Conservation (phyloP, 1,140 invertebrate genomes). For the Paraescarpia echinospica region DNA sequence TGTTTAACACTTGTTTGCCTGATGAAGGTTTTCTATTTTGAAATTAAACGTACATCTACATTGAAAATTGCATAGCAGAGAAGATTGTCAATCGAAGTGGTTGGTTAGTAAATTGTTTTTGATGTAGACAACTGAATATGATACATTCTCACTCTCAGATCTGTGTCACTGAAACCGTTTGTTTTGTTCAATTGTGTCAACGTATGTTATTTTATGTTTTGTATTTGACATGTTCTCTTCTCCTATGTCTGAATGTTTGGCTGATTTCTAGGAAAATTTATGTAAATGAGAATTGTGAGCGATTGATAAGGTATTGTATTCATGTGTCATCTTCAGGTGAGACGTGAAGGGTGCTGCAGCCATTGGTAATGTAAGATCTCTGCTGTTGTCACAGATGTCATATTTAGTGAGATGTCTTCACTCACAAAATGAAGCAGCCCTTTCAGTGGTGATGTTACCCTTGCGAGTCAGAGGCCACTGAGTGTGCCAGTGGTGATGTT, state of each 20-base stretch:
- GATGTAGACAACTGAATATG: neutral
- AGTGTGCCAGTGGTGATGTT: too few species aligned
- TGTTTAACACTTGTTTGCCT: neutral
- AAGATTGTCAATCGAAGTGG: neutral
- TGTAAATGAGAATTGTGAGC: neutral
- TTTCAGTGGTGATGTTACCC: too few species aligned
- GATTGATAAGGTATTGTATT: neutral
- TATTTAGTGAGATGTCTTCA: too few species aligned
- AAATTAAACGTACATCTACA: neutral
- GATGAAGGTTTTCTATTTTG: neutral
- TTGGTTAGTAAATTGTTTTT: neutral
- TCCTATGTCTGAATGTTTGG: neutral
- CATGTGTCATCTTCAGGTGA: neutral
- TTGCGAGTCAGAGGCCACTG: neutral
- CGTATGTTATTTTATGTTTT: neutral
- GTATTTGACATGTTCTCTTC: neutral
- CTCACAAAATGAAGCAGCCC: too few species aligned
- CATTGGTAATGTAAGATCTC: too few species aligned
- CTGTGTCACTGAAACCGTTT: neutral
- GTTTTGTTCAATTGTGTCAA: neutral
- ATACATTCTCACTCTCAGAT: neutral
- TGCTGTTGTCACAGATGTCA: too few species aligned
- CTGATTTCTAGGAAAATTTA: neutral
- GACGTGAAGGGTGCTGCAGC: neutral
- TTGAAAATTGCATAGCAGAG: neutral